A percentile compares a stretch with the other conserved stretches of the same genome.
These are phyloP conservation scores for Nasonia longicornis DNA, from an alignment of 1,140 invertebrate genomes.

Conservation along the genomic window DNA sequence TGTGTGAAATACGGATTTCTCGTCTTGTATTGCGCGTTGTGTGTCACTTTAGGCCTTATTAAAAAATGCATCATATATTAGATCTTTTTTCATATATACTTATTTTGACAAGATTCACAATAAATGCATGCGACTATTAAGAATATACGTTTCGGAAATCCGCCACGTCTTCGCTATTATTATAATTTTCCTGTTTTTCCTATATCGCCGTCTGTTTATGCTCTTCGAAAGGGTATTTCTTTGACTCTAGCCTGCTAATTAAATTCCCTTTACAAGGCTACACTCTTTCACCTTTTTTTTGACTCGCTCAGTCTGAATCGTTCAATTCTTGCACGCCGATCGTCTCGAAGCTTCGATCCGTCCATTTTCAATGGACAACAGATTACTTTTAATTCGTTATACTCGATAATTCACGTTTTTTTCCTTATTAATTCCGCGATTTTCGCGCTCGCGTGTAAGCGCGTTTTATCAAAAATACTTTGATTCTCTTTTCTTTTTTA, in stretches of 20 bases:
- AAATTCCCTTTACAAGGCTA: background rate
- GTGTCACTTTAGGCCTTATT: conserved; percentile 44
- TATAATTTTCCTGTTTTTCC: conserved; percentile 6
- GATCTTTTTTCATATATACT: background rate
- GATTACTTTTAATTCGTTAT: conserved; percentile 14
- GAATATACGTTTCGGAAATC: conserved; percentile 14
- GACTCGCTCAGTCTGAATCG: conserved; percentile 34
- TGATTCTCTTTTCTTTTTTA: conserved; percentile 14
- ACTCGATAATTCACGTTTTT: conserved; percentile 3
- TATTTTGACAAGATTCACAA: conserved; percentile 35
- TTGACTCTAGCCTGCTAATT: conserved; percentile 14
- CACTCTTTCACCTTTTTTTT: conserved; percentile 19
- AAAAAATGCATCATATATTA: conserved; percentile 32
- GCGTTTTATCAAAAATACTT: conserved; percentile 48
- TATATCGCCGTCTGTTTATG: background rate
- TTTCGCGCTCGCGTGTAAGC: conserved; percentile 23
- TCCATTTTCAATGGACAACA: conserved; percentile 44
- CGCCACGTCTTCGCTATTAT: background rate
- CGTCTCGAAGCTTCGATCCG: conserved; percentile 43
- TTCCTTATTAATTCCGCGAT: conserved; percentile 20
- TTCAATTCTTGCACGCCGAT: conserved; percentile 29
- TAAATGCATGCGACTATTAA: conserved; percentile 37
- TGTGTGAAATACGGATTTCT: background rate
- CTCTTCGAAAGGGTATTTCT: conserved; percentile 3
- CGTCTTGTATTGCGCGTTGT: conserved; percentile 35